phyloP scores from a whole-genome alignment of 2,113 vertebrate genomes.

The Saccopteryx bilineata region DNA sequence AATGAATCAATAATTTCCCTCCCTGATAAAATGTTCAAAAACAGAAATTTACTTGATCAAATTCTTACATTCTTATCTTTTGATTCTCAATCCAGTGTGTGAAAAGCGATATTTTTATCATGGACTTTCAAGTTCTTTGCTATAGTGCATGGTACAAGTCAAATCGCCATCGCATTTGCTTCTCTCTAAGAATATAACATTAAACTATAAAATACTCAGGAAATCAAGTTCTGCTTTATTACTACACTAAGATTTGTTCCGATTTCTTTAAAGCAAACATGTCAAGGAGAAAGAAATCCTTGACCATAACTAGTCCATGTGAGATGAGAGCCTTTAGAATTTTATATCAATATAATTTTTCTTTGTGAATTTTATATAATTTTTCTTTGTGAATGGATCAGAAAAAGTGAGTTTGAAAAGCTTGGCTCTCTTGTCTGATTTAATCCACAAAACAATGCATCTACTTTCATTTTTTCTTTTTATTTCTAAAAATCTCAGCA shows the following conservation, averaged over 20 bases:
- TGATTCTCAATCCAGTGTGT: not conserved
- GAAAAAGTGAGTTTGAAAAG: slow-evolving; percentile 28
- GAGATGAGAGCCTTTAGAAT: slow-evolving; percentile 18
- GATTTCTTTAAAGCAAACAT: not conserved
- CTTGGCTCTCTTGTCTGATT: slow-evolving; percentile 42
- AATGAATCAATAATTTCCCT: not conserved
- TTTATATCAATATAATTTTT: not conserved
- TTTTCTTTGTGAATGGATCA: not conserved
- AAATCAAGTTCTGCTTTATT: slow-evolving; percentile 25
- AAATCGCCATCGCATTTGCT: not conserved
- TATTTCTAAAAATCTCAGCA: slow-evolving; percentile 29
- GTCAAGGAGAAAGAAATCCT: not conserved
- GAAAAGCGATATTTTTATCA: not conserved
- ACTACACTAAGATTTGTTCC: not conserved
- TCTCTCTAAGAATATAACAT: not conserved
- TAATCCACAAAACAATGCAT: slow-evolving; percentile 30
- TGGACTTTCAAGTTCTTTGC: not conserved
- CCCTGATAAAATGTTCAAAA: not conserved
- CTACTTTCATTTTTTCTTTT: slow-evolving; percentile 34
- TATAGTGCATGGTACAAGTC: not conserved
- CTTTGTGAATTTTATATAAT: not conserved
- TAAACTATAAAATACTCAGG: slow-evolving; percentile 10
- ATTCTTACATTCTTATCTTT: not conserved
- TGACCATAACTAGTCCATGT: not conserved
- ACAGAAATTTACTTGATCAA: not conserved